Evolutionary conservation across 2,113 vertebrate genomes (phyloP).

Genomic region (Bagarius yarrelli): DNA sequence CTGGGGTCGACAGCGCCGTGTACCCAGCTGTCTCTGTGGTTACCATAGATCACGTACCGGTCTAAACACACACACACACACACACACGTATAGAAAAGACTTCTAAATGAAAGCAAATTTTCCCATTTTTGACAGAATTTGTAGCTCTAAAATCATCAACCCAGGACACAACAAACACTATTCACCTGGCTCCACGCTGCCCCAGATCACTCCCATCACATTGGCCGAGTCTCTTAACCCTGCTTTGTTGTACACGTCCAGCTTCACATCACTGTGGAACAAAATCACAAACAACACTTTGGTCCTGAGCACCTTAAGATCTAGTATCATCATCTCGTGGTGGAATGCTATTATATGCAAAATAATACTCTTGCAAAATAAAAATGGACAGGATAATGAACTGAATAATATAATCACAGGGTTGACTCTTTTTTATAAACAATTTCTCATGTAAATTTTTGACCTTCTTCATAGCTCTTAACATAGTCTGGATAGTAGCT

Average conservation of each 20-base stretch:
- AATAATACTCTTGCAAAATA: too few relatives aligned
- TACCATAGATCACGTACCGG: constrained; percentile 86
- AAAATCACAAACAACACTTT: background rate
- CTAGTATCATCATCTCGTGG: background rate
- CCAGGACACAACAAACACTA: too few relatives aligned
- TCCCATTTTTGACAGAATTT: background rate
- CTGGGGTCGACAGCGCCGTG: constrained; percentile 87
- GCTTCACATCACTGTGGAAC: constrained; percentile 73
- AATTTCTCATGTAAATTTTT: background rate
- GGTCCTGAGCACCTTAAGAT: background rate
- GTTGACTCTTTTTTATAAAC: too few relatives aligned
- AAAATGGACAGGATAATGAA: too few relatives aligned
- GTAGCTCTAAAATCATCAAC: background rate
- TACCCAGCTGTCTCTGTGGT: constrained; percentile 91
- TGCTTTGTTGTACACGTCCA: constrained; percentile 73
- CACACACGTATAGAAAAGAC: background rate
- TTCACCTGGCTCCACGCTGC: constrained; percentile 82
- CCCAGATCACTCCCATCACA: constrained; percentile 84
- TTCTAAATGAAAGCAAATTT: background rate
- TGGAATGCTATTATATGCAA: too few relatives aligned
- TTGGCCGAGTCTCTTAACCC: constrained; percentile 76
- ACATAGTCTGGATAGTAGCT: background rate
- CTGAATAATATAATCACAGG: too few relatives aligned
- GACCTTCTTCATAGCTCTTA: background rate
- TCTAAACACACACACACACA: constrained; percentile 62